phyloP scores from a whole-genome alignment of 64 coral and sea anemone species.

The Montipora capricornis region DNA sequence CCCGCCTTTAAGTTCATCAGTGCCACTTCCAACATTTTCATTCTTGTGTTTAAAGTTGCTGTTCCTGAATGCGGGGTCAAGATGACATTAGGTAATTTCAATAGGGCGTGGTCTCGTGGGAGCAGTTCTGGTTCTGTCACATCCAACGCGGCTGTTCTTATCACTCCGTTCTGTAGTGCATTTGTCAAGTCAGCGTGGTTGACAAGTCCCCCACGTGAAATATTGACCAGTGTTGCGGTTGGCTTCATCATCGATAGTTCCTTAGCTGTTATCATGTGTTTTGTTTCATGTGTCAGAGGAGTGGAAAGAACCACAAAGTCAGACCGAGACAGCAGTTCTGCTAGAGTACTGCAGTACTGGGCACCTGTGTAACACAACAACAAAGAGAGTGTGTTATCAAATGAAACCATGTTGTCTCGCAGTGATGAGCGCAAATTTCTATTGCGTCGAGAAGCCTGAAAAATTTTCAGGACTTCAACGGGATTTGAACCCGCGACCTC shows the following conservation, averaged over 20 bases:
- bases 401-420: no score
- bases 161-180: constrained; percentile 59
- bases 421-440: no score
- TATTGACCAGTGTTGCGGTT: constrained; percentile 61
- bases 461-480: no score
- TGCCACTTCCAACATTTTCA: constrained; percentile 45
- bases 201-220: constrained; percentile 54
- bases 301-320: constrained; percentile 65
- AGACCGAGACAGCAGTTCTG: constrained; percentile 41
- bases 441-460: no score
- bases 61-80: constrained; percentile 63
- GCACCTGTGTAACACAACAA: constrained; percentile 19
- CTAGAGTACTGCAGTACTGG: constrained; percentile 34
- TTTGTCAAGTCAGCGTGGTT: constrained; percentile 62
- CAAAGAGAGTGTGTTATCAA: no score
- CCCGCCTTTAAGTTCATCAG: constrained; percentile 59
- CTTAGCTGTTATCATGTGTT: constrained; percentile 41
- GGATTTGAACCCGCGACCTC: no score
- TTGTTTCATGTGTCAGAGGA: constrained; percentile 47
- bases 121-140: constrained; percentile 62
- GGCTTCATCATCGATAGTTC: constrained; percentile 65
- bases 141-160: constrained; percentile 54
- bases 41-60: constrained; percentile 12
- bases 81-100: constrained; percentile 55
- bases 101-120: constrained; percentile 61